These are phyloP conservation scores for Lysiphlebus fabarum DNA, from an alignment of 1,140 invertebrate genomes.

Conservation along the genomic window DNA sequence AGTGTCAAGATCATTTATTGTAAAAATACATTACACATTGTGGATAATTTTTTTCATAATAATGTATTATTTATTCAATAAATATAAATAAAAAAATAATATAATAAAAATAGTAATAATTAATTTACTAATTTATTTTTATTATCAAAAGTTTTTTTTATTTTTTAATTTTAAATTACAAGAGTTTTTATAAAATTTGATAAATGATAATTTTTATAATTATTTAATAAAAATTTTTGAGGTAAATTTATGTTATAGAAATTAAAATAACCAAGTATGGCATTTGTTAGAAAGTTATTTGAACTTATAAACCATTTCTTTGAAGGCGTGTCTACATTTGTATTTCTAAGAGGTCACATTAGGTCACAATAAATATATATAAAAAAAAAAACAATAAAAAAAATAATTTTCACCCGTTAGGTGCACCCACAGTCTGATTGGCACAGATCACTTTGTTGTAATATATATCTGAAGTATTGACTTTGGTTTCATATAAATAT, in stretches of 20 bases:
- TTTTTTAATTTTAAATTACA: no score
- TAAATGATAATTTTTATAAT: no score
- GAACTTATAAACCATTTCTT: conserved; percentile 10
- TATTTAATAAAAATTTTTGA: no score
- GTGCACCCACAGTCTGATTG: not conserved
- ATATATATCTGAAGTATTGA: no score
- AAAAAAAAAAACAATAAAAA: no score
- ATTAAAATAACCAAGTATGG: not conserved
- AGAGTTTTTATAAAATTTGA: no score
- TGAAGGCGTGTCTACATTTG: conserved; percentile 9
- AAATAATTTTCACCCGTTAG: conserved; percentile 1
- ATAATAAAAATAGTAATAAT: not conserved
- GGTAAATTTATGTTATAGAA: no score
- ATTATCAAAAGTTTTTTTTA: no score
- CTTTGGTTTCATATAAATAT: no score
- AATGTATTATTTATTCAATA: not conserved
- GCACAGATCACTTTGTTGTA: no score
- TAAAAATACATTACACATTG: conserved; percentile 4
- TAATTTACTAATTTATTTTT: no score
- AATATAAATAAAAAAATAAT: not conserved
- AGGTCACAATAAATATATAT: not conserved
- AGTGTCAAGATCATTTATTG: conserved; percentile 18
- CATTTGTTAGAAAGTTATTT: conserved; percentile 9
- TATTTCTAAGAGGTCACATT: not conserved
- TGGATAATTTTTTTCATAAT: not conserved